Evolutionary conservation across 2,797 vertebrate species (phyloP).

Genomic region (Liasis olivaceus): DNA sequence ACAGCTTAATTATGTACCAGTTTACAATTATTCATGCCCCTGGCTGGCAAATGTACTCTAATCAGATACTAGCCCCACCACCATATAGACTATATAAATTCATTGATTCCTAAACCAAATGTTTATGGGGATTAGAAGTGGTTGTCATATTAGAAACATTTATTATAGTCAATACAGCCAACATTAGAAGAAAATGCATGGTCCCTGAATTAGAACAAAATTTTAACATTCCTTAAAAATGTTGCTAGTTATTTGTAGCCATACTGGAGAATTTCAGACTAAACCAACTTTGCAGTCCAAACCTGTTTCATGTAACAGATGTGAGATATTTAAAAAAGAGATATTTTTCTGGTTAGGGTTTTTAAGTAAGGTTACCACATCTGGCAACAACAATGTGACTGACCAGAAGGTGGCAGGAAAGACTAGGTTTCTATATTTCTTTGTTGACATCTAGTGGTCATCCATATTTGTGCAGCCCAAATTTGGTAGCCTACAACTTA

Average conservation of each 20-base stretch:
- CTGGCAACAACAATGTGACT: background rate
- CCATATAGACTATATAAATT: background rate
- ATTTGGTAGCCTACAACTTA: background rate
- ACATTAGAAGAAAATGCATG: background rate
- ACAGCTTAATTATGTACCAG: background rate
- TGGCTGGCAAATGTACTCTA: background rate
- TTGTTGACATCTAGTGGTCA: background rate
- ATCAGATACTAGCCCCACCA: background rate
- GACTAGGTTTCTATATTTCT: background rate
- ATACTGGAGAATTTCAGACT: background rate
- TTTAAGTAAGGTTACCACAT: background rate
- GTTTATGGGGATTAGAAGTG: too few species aligned
- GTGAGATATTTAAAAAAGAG: constrained; percentile 2
- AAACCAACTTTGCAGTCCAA: background rate
- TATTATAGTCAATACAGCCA: background rate
- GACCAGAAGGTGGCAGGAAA: background rate
- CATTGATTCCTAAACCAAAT: background rate
- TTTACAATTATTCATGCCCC: background rate
- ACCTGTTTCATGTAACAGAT: background rate
- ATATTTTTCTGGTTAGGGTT: background rate
- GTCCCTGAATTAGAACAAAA: background rate
- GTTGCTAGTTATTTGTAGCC: background rate
- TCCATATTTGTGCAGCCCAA: background rate
- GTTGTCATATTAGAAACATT: background rate
- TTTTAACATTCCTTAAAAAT: background rate